Base-by-base conservation (phyloP, 2,888 invertebrate species). In the Acrobasis suavella region DNA sequence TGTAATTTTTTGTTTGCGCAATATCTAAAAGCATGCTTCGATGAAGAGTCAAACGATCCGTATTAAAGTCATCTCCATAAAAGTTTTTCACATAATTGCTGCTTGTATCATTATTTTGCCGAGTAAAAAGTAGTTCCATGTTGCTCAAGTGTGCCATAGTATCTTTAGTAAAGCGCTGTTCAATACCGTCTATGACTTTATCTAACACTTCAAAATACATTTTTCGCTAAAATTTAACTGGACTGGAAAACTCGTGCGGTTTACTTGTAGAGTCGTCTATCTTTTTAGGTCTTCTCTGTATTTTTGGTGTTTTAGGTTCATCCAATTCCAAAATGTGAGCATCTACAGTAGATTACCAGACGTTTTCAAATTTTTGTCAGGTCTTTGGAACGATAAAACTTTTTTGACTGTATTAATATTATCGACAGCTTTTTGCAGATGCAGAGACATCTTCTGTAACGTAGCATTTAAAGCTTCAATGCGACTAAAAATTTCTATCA, bases 1-100 rank as follows among this genome's bases (percentile, higher is more conserved):
- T 16, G 17, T 51, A 14, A 46, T 64, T 50, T 62, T 51, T 38
- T 42, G 38, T 63, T 64, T 37, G 17, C 14, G 54, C 54, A 54
- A 62, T 62, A 62, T 54, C 62, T 52, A 52, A 37, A 38, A 64
- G 46, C 64, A 63, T 62, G 14, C 62, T 62, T 8, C 46, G 62
- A 50, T 64, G 64, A n/a, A 64, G 64, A 42, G 39, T 14, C 54
- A 64, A 46, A 15, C 46, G 39, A 50, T 64, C 64, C 62, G 37
- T 10, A 39, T 64, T 62, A 46, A 62, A 64, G 49, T 64, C 64
- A 12, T 63, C 55, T 64, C 62, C 54, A 8, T 50, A 46, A n/a
- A 62, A 60, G n/a, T 51, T 14, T 22, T 58, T 49, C 14, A 9
- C 50, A 50, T 50, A 50, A 50, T 15, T 49, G 58, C 49, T 58